Conservation (phyloP, 2,113 vertebrate genomes). For the Neoarius graeffei region DNA sequence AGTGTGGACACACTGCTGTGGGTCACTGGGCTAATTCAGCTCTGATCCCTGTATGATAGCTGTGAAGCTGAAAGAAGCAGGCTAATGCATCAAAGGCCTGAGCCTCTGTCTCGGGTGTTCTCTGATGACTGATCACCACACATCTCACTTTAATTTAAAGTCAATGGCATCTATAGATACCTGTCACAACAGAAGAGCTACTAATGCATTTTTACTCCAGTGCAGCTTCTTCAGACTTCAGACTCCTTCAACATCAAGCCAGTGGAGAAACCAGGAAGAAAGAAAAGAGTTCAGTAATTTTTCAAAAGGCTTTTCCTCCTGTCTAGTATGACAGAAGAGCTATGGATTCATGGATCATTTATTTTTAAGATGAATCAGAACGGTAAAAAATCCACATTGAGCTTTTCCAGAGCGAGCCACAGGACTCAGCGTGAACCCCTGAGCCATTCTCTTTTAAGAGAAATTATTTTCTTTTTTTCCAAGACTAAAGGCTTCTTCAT, state of each 20-base stretch:
- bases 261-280: conserved; percentile 30
- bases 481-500: not conserved
- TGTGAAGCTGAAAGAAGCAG: conserved; percentile 48
- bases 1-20: conserved; percentile 25
- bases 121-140: conserved; percentile 66
- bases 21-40: conserved; percentile 63
- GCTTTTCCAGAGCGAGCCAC: conserved; percentile 20
- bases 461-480: not conserved
- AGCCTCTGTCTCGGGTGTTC: conserved; percentile 55
- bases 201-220: conserved; percentile 57
- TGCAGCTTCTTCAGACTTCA: conserved; percentile 9
- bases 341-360: conserved; percentile 51
- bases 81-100: conserved; percentile 68
- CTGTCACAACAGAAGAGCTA: conserved; percentile 62
- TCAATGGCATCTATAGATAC: conserved; percentile 70
- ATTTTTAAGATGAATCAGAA: conserved; percentile 55
- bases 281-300: conserved; percentile 30
- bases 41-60: conserved; percentile 54
- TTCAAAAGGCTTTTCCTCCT: conserved; percentile 49
- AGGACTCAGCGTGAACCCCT: conserved; percentile 16
- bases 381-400: conserved; percentile 38
- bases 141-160: conserved; percentile 66
- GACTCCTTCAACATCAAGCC: conserved; percentile 27
- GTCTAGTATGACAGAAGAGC: conserved; percentile 44
- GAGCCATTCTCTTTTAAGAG: not conserved